Base-by-base conservation (phyloP, 92 coral and sea anemone species). In the Heliopora coerulea region DNA sequence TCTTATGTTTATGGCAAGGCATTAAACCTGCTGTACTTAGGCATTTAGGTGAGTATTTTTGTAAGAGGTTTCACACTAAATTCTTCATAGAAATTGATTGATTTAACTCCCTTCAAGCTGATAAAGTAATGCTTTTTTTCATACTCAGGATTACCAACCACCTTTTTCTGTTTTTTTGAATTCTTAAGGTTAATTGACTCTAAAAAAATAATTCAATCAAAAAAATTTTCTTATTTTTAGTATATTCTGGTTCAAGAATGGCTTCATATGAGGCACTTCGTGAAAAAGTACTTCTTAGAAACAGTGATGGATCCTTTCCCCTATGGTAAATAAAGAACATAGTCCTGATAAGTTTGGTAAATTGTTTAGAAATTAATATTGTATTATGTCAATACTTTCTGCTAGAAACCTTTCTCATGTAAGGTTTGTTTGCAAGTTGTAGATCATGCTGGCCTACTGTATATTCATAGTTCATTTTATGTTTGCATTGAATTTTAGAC, bases 191-290 rank as follows among this genome's bases (percentile, higher is more conserved):
- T n/a, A n/a, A n/a, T n/a, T n/a, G n/a, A n/a, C n/a, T n/a, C n/a
- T n/a, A n/a, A n/a, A n/a, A n/a, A n/a, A n/a, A n/a, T n/a, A n/a
- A n/a, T n/a, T n/a, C n/a, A n/a, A n/a, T n/a, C n/a, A n/a, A n/a
- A n/a, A n/a, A n/a, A 15, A 2, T 46, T 2, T 46, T 46, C 15
- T 46, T 15, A 7, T 48, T 62, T 50, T 23, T 65, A 91, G 97
- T 89, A 1, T 92, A 92, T 80, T 89, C 96, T 8, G 97, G 97
- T 54, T 92, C 97, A 54, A 74, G 97, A 56, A 92, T 92, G 97
- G 86, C 92, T 56, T 89, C 89, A 7, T 92, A 92, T 78, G 97
- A 92, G 50, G 88, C 88, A 78, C 74, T 92, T 7, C 85, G 97
- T 9, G 91, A 90, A 77, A 89, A 83, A 44, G 91, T 92, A 12